Evolutionary conservation across 2,113 vertebrate genomes (phyloP), one percentile per base, ranked within the genome.

Genomic region (Lepus timidus): DNA sequence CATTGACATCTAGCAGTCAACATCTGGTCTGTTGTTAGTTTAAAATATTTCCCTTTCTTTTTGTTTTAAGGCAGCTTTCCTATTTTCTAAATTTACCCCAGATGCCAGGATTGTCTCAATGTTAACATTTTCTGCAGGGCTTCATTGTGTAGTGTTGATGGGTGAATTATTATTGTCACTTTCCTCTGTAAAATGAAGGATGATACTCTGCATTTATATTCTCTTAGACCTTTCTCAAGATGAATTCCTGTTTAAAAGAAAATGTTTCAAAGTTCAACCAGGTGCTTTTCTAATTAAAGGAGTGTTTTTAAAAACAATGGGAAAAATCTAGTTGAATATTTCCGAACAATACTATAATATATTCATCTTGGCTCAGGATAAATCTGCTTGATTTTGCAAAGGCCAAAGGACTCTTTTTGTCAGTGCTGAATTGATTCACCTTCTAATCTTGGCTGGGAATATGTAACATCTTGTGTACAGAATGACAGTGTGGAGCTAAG

Each of bases 1-100:
- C 74, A 39, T 6, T 92, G 88, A 96, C 90, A 85, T 93, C 75
- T 68, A 92, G 58, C 58, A 74, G 71, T 92, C 90, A 82, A 93
- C 92, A 97, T 93, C 92, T 97, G 95, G 67, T 91, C 85, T 93
- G 44, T 27, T 95, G 96, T 97, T 79, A 90, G 71, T 52, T 90
- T 87, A 44, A 4, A 39, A 75, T 90, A 79, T 73, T 22, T 87
- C 64, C 81, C 52, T 94, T 90, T 85, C 58, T 89, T 93, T 94
- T 91, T 78, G 80, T 95, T 95, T 73, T 83, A 68, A 87, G 81
- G 75, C 90, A 93, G 76, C 71, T 68, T 92, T 92, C n/a, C 62
- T 83, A 76, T 70, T 91, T 94, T 65, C 58, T 78, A 84, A 95
- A 92, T 55, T 61, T 68, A 61, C n/a, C 33, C 33, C 85, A 79